Conservation (phyloP, 1,140 invertebrate genomes). For the Cephus cinctus region DNA sequence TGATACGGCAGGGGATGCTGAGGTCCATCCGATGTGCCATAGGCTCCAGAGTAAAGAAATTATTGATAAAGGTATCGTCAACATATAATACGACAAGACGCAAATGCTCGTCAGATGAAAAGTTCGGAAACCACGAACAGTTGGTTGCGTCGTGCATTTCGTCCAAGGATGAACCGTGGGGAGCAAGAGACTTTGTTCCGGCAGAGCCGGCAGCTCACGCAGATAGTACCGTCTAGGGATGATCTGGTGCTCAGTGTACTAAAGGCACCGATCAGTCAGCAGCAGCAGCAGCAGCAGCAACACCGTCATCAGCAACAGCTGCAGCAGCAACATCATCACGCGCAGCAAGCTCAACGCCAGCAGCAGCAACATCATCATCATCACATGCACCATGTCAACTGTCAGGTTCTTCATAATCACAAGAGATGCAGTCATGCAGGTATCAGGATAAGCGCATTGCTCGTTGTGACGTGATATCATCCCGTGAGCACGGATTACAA, state of each 20-base stretch:
- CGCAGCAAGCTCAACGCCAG: slow-evolving; percentile 21
- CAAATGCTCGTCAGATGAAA: slow-evolving; percentile 8
- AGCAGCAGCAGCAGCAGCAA: slow-evolving; percentile 32
- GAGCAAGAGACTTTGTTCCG: slow-evolving; percentile 63
- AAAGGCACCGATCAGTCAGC: slow-evolving; percentile 58
- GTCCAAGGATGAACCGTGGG: slow-evolving; percentile 61
- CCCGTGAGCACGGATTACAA: too few species aligned
- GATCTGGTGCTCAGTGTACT: slow-evolving; percentile 62
- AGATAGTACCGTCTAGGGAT: slow-evolving; percentile 45
- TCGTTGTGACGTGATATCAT: too few species aligned
- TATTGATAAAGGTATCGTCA: too few species aligned
- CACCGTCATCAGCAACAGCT: slow-evolving; percentile 9
- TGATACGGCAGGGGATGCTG: too few species aligned
- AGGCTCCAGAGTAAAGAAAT: too few species aligned
- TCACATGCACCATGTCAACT: slow-evolving; percentile 28
- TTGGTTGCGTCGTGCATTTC: slow-evolving; percentile 27
- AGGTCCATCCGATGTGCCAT: too few species aligned
- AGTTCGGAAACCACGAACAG: slow-evolving; percentile 11
- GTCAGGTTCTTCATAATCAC: slow-evolving; percentile 35
- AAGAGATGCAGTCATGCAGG: slow-evolving; percentile 39
- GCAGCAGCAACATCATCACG: slow-evolving; percentile 8
- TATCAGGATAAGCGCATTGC: too few species aligned
- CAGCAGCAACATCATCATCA: slow-evolving; percentile 18
- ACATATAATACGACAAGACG: too few species aligned
- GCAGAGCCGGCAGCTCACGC: slow-evolving; percentile 61